Percentiles rank a stretch among this genome's conserved stretches.
Conservation (phyloP, 2,113 vertebrate genomes). For the Tetraodon nigroviridis region DNA sequence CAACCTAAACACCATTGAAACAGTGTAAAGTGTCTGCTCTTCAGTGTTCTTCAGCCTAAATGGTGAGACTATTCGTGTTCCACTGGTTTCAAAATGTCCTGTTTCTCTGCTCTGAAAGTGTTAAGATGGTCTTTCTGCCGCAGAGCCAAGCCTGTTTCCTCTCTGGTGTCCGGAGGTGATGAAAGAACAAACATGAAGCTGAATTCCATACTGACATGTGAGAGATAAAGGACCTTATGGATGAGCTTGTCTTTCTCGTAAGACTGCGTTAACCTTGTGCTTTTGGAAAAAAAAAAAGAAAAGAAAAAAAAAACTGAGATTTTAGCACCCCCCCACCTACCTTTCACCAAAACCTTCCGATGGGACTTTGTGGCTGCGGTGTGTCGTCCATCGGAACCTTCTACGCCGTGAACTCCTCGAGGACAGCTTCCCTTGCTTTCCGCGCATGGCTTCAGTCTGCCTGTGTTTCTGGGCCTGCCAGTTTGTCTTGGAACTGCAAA, state of each 20-base stretch:
- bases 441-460: slow-evolving; percentile 11
- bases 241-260: slow-evolving; percentile 56
- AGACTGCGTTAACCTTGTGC: slow-evolving; percentile 48
- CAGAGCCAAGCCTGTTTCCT: background rate
- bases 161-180: slow-evolving; percentile 35
- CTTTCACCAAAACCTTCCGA: background rate
- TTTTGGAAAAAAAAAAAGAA: slow-evolving; percentile 14
- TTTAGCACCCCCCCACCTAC: slow-evolving; percentile 1
- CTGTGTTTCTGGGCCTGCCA: slow-evolving; percentile 7
- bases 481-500: slow-evolving; percentile 22
- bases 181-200: slow-evolving; percentile 31
- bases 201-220: slow-evolving; percentile 24
- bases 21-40: slow-evolving; percentile 53
- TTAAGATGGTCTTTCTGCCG: too few relatives aligned
- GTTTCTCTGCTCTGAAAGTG: background rate
- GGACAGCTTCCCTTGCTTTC: slow-evolving; percentile 9
- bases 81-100: background rate
- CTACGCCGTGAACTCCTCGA: slow-evolving; percentile 26
- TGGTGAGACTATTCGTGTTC: slow-evolving; percentile 52
- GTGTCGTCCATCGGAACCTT: slow-evolving; percentile 20
- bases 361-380: slow-evolving; percentile 16
- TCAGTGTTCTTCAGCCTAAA: slow-evolving; percentile 22
- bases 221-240: slow-evolving; percentile 28
- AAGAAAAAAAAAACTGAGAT: slow-evolving; percentile 20
- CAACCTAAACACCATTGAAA: slow-evolving; percentile 61